Conservation (phyloP, 2,888 invertebrate genomes). For the Mamestra brassicae region DNA sequence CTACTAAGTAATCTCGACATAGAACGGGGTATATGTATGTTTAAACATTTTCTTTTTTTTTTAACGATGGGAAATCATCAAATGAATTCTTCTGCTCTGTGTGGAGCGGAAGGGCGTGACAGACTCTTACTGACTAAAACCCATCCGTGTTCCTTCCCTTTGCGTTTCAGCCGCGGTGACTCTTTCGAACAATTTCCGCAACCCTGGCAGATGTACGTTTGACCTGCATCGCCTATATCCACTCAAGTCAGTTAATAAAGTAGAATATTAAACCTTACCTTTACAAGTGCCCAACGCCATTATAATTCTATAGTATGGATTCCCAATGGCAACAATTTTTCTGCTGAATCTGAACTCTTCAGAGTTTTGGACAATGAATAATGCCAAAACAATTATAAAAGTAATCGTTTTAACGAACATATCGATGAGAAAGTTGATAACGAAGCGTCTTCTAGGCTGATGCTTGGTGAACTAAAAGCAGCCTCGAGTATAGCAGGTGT, state of each 20-base stretch:
- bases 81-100: too few species aligned
- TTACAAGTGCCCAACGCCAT: conserved; percentile 80
- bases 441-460: neutral
- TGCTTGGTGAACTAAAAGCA: conserved; percentile 1
- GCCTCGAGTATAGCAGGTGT: neutral
- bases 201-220: too few species aligned
- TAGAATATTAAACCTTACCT: conserved; percentile 67
- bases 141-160: too few species aligned
- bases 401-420: conserved; percentile 27
- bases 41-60: too few species aligned
- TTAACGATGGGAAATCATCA: too few species aligned
- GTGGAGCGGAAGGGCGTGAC: too few species aligned
- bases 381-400: conserved; percentile 22
- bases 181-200: too few species aligned
- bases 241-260: neutral
- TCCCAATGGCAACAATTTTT: conserved; percentile 74
- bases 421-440: neutral
- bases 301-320: conserved; percentile 80
- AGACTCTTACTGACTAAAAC: too few species aligned
- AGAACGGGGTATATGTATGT: too few species aligned
- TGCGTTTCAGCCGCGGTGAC: too few species aligned
- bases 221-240: neutral
- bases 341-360: conserved; percentile 66
- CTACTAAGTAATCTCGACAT: too few species aligned
- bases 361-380: conserved; percentile 33